These are phyloP conservation scores for Pardosa pseudoannulata DNA, from an alignment of 2,888 invertebrate species.

Conservation along the genomic window DNA sequence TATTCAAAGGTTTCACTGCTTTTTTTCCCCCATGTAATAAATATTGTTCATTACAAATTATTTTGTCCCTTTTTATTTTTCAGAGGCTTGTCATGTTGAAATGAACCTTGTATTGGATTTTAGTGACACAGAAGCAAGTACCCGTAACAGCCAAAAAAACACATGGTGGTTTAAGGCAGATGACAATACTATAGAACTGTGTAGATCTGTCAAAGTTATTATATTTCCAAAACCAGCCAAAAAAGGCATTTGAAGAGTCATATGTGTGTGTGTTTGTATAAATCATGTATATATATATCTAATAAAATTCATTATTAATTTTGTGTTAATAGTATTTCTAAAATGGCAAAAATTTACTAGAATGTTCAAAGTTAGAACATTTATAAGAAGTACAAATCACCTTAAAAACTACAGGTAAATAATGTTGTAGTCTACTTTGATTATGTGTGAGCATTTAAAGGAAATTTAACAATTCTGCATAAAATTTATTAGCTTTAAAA, in stretches of 20 bases:
- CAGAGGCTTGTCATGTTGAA: constrained; percentile 92
- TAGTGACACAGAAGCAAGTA: constrained; percentile 79
- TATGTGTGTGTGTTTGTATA: no score
- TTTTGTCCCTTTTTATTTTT: no score
- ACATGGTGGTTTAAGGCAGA: constrained; percentile 76
- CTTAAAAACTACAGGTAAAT: no score
- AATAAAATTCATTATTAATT: neutral
- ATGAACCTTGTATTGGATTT: constrained; percentile 89
- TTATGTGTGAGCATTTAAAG: no score
- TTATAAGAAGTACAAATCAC: no score
- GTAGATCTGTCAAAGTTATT: constrained; percentile 90
- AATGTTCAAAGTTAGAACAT: no score
- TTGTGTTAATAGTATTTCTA: neutral
- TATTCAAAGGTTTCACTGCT: no score
- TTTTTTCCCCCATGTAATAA: no score
- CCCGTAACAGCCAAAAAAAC: constrained; percentile 68
- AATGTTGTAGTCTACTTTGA: no score
- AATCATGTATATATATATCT: no score
- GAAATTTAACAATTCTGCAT: constrained; percentile 8
- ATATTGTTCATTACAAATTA: no score
- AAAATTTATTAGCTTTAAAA: constrained; percentile 20
- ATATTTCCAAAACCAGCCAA: constrained; percentile 93
- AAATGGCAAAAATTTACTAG: no score
- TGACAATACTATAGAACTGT: constrained; percentile 86
- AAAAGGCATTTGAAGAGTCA: constrained; percentile 82